Evolutionary conservation across 64 coral and sea anemone genomes (phyloP).

Genomic region (Catalaphyllia jardinei): DNA sequence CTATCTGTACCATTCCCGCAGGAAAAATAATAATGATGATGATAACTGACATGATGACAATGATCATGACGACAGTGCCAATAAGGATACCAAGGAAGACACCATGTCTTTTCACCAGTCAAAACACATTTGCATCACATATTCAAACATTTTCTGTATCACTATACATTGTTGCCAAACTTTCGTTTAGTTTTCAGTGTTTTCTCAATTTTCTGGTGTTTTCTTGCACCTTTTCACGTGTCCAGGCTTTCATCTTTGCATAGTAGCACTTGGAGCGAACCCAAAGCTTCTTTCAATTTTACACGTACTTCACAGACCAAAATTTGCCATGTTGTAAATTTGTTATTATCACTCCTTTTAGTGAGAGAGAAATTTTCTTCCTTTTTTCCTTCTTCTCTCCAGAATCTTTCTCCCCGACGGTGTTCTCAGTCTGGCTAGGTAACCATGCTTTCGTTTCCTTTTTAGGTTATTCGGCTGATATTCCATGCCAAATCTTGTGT

Average conservation of each 20-base stretch:
- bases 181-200: no score
- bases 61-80: not conserved
- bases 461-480: slow-evolving; percentile 96
- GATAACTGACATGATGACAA: not conserved
- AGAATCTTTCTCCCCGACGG: slow-evolving; percentile 82
- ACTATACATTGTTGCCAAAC: no score
- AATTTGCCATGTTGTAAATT: not conserved
- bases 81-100: not conserved
- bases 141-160: no score
- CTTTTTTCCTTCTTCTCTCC: slow-evolving; percentile 82
- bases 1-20: no score
- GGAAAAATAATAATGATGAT: not conserved
- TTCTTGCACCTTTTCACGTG: no score
- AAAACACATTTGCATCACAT: no score
- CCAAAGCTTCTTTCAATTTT: not conserved
- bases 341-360: not conserved
- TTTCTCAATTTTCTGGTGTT: no score
- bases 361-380: slow-evolving; percentile 96
- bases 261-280: no score
- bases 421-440: slow-evolving; percentile 82
- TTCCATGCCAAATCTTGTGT: slow-evolving; percentile 91
- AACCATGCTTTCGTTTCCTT: slow-evolving; percentile 98
- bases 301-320: not conserved
- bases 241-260: no score
- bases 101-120: not conserved